Evolutionary conservation across 30 jellyfish, hydroid and myxozoan species (phyloP), one percentile per base, ranked within the genome.

Genomic region (Chrysaora quinquecirrha): DNA sequence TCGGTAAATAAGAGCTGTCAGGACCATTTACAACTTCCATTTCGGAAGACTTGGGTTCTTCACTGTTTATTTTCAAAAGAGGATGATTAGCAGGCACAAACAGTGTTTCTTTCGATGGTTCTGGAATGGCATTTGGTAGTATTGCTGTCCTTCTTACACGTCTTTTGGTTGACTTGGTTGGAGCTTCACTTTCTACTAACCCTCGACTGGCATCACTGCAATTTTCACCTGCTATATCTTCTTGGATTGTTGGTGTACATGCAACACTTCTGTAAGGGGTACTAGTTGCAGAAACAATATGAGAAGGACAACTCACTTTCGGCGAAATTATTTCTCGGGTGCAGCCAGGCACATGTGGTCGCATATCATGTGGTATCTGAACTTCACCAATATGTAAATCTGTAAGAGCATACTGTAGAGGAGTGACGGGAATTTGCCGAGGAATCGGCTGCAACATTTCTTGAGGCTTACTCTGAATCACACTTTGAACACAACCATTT

Each of bases 31-130:
- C 63, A 22, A 34, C 81, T 22, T 81, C 96, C 75, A 78, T 71
- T 1, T 50, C 33, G 10, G 74, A 29, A 1, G 84, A 32, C 16
- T 95, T 91, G 77, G 48, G 74, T 27, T 72, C 82, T n/a, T 74
- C 78, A 34, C 43, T 71, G 33, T 83, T 84, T 50, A 76, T 84
- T 54, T 69, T 75, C 65, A 94, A 73, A 43, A 94, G 81, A 16
- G 99, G 99, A 83, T 94, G 99, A 48, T 94, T 94, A 4, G 99
- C 97, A 22, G 99, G 99, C 1, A 94, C 99, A 49, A 78, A 94
- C 49, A 94, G 73, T 4, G 99, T 94, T 23, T 87, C 99, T 63
- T 66, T 82, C 74, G 77, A 30, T 16, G 93, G 86, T 25, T 69
- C 84, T 34, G 88, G 93, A 33, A 34, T 60, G 30, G 95, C 66